phyloP scores from a whole-genome alignment of 2,888 invertebrate species.

The Aphodius granarius region DNA sequence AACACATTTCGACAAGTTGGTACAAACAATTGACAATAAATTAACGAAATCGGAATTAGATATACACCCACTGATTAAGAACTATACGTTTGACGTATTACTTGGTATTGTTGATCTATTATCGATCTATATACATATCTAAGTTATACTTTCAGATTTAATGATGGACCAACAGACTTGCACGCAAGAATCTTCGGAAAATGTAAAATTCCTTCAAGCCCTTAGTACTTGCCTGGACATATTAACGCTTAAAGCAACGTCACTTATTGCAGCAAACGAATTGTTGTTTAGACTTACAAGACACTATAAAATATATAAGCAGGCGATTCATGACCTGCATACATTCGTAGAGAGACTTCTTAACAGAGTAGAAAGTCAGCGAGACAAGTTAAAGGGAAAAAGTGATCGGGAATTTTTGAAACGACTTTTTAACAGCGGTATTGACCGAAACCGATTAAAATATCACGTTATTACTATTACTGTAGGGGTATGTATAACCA shows the following conservation, averaged over 20 bases:
- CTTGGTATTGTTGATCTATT: not conserved
- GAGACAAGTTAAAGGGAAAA: not conserved
- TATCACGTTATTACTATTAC: not conserved
- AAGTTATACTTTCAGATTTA: not conserved
- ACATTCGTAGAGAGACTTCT: not conserved
- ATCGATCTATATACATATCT: not conserved
- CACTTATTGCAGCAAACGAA: not conserved
- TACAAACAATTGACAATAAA: not conserved
- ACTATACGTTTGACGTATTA: not conserved
- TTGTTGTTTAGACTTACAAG: not conserved
- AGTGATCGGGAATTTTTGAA: not conserved
- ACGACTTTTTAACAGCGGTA: not conserved
- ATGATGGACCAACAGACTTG: not conserved
- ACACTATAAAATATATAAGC: not conserved
- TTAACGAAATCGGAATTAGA: not conserved
- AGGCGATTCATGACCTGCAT: not conserved
- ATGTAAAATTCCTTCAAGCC: not conserved
- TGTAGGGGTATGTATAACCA: not conserved
- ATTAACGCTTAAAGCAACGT: not conserved
- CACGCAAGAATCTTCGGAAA: not conserved
- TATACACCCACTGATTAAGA: not conserved
- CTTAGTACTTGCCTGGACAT: not conserved
- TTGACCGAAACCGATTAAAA: not conserved
- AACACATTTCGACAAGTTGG: not conserved
- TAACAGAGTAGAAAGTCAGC: not conserved